Base-by-base conservation (phyloP, 1,140 invertebrate species). In the Hestina assimilis region DNA sequence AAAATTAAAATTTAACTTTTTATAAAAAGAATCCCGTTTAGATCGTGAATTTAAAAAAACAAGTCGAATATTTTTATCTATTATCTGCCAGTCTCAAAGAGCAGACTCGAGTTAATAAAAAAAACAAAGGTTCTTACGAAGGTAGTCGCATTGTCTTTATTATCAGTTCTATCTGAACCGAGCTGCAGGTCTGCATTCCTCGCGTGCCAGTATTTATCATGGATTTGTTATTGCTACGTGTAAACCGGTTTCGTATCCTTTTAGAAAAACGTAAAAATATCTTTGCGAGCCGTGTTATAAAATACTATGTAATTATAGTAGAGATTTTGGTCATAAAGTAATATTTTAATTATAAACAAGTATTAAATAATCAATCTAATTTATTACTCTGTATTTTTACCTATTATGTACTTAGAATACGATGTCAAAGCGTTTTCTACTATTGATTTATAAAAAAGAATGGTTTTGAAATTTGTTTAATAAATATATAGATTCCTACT, bases 161-260 rank as follows among this genome's bases (percentile, higher is more conserved):
- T 60, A 65, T 60, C 57, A 47, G 45, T 35, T 62, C 28, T 51
- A 60, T 65, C 59, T 47, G 51, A 54, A 52, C 24, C 42, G 45
- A 45, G 43, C 63, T 61, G 48, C 59, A 60, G 48, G 63, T 59
- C 63, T 59, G 54, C 66, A 69, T 69, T 69, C 66, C 63, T 41
- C 19, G 57, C 56, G 61, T 69, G 55, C 57, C 57, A 33, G 42
- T 55, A 35, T 52, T 45, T 57, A 45, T 62, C 53, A 66, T 54
- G 51, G 59, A 66, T 69, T 66, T 69, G 63, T 66, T 66, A 60
- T 59, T 50, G 54, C 46, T 46, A 58, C 54, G 38, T n/a, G 19
- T 14, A 6, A 59, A 59, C 57, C 57, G 57, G 57, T 59, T 59
- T 42, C 9, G 50, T 46, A 31, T 53, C 51, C 40, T 53, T 53